Evolutionary conservation across 1,140 invertebrate species (phyloP), one percentile per base, ranked within the genome.

Genomic region (Listronotus oregonensis): DNA sequence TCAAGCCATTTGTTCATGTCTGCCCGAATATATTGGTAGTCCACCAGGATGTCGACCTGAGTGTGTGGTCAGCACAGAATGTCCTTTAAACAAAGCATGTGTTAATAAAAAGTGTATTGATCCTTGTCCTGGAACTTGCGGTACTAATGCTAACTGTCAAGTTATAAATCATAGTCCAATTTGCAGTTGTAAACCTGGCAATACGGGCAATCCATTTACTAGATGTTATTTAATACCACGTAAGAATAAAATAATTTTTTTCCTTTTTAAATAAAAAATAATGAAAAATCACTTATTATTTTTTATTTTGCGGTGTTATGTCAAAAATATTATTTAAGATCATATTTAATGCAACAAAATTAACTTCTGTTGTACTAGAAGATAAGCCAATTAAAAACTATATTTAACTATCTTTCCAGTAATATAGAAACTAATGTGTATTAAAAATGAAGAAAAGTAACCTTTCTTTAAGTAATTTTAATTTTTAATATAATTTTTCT

Each of bases 111-210:
- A 84, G 73, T 90, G 88, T 73, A 68, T 78, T 10, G 85, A 87
- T 75, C 86, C 86, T 47, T 87, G 86, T 70, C 83, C 83, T 17
- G 85, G 85, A 52, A 81, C 81, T 31, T 86, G 85, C 73, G 85
- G 83, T 31, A 51, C 79, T 17, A 82, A 84, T 69, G 80, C 84
- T 40, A 71, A 74, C 51, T 85, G 88, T 74, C 78, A 81, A 0
- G 86, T 88, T 3, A 79, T 85, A 12, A 88, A 88, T 73, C 85
- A 89, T 62, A 84, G 85, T 40, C 85, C 87, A 3, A 84, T 84
- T 7, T 90, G 89, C 69, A 85, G 83, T 18, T 90, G 89, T 72
- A 68, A 81, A 58, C 78, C 72, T 64, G 85, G 83, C 6, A 82
- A 81, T 46, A 78, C 83, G 42, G 86, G 86, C 34, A 84, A 87